Conservation (phyloP, 2,888 invertebrate genomes). For the Oscheius myriophilus region DNA sequence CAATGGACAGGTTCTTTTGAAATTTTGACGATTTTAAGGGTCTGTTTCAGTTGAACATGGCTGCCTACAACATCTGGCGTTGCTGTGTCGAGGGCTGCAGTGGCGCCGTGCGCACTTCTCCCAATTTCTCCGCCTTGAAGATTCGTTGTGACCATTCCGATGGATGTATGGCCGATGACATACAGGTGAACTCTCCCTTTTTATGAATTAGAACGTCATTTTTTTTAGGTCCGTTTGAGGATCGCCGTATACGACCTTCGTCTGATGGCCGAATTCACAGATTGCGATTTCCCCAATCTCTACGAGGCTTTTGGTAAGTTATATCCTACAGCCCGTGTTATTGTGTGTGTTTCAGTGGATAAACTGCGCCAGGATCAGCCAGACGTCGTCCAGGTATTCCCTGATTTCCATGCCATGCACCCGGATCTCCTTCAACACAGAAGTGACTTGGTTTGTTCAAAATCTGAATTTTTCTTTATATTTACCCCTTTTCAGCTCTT, state of each 20-base stretch:
- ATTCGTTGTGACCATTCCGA: slow-evolving; percentile 30
- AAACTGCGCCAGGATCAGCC: slow-evolving; percentile 31
- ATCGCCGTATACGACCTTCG: slow-evolving; percentile 52
- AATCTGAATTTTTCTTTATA: not conserved
- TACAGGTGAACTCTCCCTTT: slow-evolving; percentile 29
- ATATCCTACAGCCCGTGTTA: not conserved
- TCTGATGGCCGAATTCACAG: slow-evolving; percentile 57
- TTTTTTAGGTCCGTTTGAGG: slow-evolving; percentile 38
- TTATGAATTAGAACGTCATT: not conserved
- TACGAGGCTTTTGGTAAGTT: slow-evolving; percentile 32
- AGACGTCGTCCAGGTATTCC: slow-evolving; percentile 30
- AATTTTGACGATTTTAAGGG: not conserved
- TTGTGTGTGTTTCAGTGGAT: slow-evolving; percentile 8
- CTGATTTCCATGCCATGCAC: slow-evolving; percentile 30
- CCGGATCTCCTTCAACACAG: slow-evolving; percentile 36
- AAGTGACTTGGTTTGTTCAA: slow-evolving; percentile 28
- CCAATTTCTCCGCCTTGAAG: slow-evolving; percentile 34
- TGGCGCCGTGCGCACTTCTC: slow-evolving; percentile 43
- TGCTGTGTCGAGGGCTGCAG: slow-evolving; percentile 41
- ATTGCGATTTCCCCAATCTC: slow-evolving; percentile 32
- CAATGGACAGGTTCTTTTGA: slow-evolving; percentile 31
- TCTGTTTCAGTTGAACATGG: slow-evolving; percentile 36
- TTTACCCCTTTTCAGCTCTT: slow-evolving; percentile 34
- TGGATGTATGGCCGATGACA: slow-evolving; percentile 37
- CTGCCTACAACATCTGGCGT: slow-evolving; percentile 42